Percentiles rank a stretch among this genome's conserved stretches.
Evolutionary conservation across 2,113 vertebrate genomes (phyloP).

Genomic region (Varanus salvator): DNA sequence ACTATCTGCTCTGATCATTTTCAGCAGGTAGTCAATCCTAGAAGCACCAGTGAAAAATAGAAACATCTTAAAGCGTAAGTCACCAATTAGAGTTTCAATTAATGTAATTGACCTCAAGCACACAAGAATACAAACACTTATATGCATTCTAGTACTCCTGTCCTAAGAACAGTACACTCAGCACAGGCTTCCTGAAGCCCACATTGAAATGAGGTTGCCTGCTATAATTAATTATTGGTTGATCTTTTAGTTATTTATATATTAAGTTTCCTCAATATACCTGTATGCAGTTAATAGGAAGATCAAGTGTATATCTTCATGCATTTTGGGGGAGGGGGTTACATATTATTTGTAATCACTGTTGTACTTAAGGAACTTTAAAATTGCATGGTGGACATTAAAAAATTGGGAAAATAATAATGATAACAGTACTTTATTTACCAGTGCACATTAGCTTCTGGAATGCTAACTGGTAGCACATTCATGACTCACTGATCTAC

Average conservation of each 20-base stretch:
- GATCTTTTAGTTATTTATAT: background rate
- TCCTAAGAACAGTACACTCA: background rate
- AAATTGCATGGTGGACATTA: background rate
- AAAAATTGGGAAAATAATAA: background rate
- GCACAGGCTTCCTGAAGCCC: background rate
- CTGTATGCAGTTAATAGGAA: background rate
- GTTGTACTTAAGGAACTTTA: background rate
- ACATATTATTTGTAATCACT: background rate
- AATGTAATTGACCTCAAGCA: background rate
- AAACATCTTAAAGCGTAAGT: slow-evolving; percentile 1
- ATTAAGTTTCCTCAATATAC: slow-evolving; percentile 37
- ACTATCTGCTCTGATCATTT: background rate
- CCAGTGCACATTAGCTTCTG: background rate
- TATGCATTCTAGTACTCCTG: slow-evolving; percentile 32
- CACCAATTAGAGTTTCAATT: background rate
- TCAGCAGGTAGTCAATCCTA: background rate
- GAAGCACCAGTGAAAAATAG: background rate
- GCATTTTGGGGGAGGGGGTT: slow-evolving; percentile 36
- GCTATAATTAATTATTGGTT: background rate
- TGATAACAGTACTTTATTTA: slow-evolving; percentile 25
- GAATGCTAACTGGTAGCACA: background rate
- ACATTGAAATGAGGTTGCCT: background rate
- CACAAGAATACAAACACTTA: slow-evolving; percentile 27
- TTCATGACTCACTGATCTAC: no score
- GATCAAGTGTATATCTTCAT: slow-evolving; percentile 25